Base-by-base conservation (phyloP, 2,797 vertebrate genomes). In the Cirrhinus molitorella region DNA sequence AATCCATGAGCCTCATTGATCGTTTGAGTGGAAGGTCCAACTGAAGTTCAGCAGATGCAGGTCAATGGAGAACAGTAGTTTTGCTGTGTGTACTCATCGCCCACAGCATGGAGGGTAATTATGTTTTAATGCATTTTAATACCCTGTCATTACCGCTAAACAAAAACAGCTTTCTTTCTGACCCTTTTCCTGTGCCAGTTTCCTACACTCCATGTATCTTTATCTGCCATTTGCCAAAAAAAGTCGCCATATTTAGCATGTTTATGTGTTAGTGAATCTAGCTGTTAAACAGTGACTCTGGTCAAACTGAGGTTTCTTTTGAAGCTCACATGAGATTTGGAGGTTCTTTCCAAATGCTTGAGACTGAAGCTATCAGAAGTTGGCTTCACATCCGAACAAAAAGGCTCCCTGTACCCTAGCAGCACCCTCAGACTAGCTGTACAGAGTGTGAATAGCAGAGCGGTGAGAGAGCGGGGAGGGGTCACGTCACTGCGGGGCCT, bases 141-240 rank as follows among this genome's bases (percentile, higher is more conserved):
- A 83, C 76, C 82, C 83, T 23, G 47, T 61, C 66, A 86, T 86
- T 86, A 74, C 88, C 89, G 87, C 88, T 88, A 92, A 92, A 93
- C 92, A 93, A 93, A 93, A 94, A 92, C 91, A 87, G 89, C 92
- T 92, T 94, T 90, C 80, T 76, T 74, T 78, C 90, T 84, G 85
- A 83, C 76, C 66, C 3, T 66, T 70, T 85, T 49, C 84, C 79
- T 70, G 57, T 76, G 19, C 53, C 45, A 19, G 45, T 51, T 65
- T 55, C 80, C 83, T 76, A 65, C 23, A 25, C 40, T 77, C 70
- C 63, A 74, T 55, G 23, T 61, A 78, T 68, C 83, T 31, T 70
- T 37, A 75, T 78, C 81, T 83, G 68, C 78, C 68, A 40, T 63
- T 16, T 59, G 72, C 88, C 78, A 79, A 81, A 74, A 79, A 87